Conservation (phyloP, 2,888 invertebrate species). For the Drosophila pseudotakahashii region DNA sequence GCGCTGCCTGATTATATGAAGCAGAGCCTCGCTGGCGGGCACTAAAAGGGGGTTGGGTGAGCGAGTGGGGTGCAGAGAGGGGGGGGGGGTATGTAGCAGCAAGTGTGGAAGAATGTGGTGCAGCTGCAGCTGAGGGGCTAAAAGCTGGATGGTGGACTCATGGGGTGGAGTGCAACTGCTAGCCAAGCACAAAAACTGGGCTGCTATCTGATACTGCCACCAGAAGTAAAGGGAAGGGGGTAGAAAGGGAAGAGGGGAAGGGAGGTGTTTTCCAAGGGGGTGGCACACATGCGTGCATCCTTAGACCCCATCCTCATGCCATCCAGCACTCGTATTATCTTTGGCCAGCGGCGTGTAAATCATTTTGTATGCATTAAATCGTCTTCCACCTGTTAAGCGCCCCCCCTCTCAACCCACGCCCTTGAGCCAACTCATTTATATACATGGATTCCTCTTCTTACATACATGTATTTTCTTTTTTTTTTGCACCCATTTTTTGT, state of each 20-base stretch:
- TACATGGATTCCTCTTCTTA: conserved; percentile 12
- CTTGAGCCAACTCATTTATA: conserved; percentile 19
- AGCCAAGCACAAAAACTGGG: conserved; percentile 52
- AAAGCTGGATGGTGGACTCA: neutral
- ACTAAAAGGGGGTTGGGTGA: conserved; percentile 18
- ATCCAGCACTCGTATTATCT: conserved; percentile 62
- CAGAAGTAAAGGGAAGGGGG: neutral
- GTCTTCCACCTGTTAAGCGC: conserved; percentile 58
- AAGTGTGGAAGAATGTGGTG: conserved; percentile 21
- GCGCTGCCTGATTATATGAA: conserved; percentile 74
- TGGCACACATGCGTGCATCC: conserved; percentile 33
- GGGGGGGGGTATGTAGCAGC: conserved; percentile 10
- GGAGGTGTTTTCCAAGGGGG: neutral
- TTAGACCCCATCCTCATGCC: conserved; percentile 4
- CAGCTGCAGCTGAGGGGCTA: conserved; percentile 7
- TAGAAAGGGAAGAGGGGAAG: too few species aligned
- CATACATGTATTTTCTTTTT: neutral
- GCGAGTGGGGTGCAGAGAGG: too few species aligned
- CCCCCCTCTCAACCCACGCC: neutral
- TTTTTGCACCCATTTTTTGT: conserved; percentile 2
- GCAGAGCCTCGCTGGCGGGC: conserved; percentile 28
- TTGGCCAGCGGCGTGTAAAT: conserved; percentile 75
- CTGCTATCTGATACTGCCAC: neutral
- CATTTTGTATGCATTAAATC: conserved; percentile 81
- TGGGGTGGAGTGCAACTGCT: conserved; percentile 46